Evolutionary conservation across 2,888 invertebrate species (phyloP), one percentile per base, ranked within the genome.

Genomic region (Pterostichus niger): DNA sequence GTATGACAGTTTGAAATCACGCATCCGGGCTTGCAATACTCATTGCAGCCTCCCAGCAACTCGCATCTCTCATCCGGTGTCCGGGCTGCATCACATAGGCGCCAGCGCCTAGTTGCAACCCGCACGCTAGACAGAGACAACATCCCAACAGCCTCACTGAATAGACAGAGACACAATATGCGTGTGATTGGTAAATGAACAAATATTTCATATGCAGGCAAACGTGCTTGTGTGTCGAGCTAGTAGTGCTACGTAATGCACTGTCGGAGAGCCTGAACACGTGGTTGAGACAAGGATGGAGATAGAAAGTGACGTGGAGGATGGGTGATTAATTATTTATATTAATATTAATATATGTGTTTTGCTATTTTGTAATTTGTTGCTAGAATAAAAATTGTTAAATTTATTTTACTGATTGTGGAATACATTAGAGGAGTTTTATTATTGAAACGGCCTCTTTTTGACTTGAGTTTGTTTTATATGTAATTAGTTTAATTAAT

Each of bases 201-300:
- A 77, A 77, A 77, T 77, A 77, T 77, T 77, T 77, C 77, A 77
- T 77, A 77, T 75, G 75, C 75, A 75, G 75, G 75, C 75, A n/a
- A 52, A 54, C 52, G 52, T 40, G 40, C 56, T 40, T 40, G 68
- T 71, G 31, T 71, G 40, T 71, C 17, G 44, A 40, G 44, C 68
- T 56, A 71, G 40, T 40, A 13, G 68, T 33, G 64, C 33, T 71
- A 71, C 68, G 68, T 40, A 71, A 13, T 71, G 44, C 11, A 13
- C 44, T 15, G 40, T 10, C 68, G 13, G 13, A n/a, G n/a, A 13
- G 52, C 10, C 40, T 24, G 13, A 52, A 52, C 44, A 71, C 44
- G 13, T 17, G 68, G 2, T 15, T 2, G 5, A 15, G 24, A 71
- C 13, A 44, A 17, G 40, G 68, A 71, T 9, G 68, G 68, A 71